Base-by-base conservation (phyloP, 2,888 invertebrate species). In the Gastracanthus pulcherrimus region DNA sequence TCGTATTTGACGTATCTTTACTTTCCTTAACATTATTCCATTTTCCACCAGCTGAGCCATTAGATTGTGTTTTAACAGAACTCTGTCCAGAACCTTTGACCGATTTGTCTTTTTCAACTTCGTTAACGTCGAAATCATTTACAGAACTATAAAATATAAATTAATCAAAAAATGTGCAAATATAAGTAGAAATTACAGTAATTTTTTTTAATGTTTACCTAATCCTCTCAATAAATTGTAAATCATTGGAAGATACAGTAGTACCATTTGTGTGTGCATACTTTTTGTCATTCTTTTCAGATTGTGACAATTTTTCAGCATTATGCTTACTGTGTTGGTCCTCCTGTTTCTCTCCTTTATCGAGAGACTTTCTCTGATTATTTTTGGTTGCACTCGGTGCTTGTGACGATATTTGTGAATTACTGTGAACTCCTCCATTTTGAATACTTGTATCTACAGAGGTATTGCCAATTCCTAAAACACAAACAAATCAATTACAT, bases 291-390 rank as follows among this genome's bases (percentile, higher is more conserved):
- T 86, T 90, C 85, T 90, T 91, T 60, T 90, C 90, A 74, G 89
- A 85, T 78, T 90, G 89, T 82, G 89, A 90, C 62, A 87, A 84
- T 86, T 87, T 90, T 80, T 87, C 87, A 76, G 85, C 78, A 85
- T 86, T 91, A 84, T 89, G 89, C 87, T 89, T 90, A 84, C 86
- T 89, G 84, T 89, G 90, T 80, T 89, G 89, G 48, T 91, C 90
- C 81, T 92, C 90, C 81, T 88, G 89, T 81, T 91, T 92, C 77
- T 92, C 92, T 80, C 91, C 91, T 87, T 93, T 93, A 80, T 93
- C 93, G 76, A 92, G 87, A 45, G 92, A 93, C 88, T 94, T 94
- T 90, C 93, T 93, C 89, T 93, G 93, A 89, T 92, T 92, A 88
- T 92, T 93, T 89, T 92, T 93, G 64, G 90, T 90, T 71, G 87